Percentiles rank a stretch among this genome's conserved stretches.
These are phyloP conservation scores for Periphyllus acericola DNA, from an alignment of 2,888 invertebrate species.

Conservation along the genomic window DNA sequence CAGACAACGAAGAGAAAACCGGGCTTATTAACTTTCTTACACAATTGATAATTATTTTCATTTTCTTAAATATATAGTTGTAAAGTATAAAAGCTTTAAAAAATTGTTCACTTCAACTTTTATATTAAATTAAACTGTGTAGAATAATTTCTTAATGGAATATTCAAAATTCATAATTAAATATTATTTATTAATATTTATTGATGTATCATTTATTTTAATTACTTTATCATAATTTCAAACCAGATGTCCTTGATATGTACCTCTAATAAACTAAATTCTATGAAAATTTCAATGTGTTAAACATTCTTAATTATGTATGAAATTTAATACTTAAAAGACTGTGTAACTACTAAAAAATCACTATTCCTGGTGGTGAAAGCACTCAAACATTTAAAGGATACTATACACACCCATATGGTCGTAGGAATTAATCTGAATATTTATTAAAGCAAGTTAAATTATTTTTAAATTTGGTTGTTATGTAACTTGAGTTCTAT, in stretches of 20 bases:
- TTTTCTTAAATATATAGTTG: slow-evolving; percentile 24
- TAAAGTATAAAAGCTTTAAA: slow-evolving; percentile 11
- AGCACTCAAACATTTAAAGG: no score
- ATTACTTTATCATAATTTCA: neutral
- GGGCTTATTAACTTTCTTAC: slow-evolving; percentile 36
- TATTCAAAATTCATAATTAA: slow-evolving; percentile 12
- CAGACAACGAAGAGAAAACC: slow-evolving; percentile 67
- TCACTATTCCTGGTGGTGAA: no score
- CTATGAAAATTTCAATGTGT: neutral
- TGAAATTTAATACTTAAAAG: neutral
- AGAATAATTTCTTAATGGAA: slow-evolving; percentile 3
- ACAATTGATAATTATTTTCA: slow-evolving; percentile 16
- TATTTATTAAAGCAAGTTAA: no score
- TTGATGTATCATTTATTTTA: neutral
- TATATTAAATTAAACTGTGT: neutral
- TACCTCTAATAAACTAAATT: neutral
- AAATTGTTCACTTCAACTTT: slow-evolving; percentile 10
- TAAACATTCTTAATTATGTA: neutral
- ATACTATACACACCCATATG: no score
- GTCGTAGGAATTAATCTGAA: no score
- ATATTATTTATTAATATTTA: slow-evolving; percentile 41
- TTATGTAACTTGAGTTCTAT: no score
- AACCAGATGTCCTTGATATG: neutral
- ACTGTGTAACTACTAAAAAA: no score
- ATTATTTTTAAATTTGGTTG: no score